Percentiles rank a stretch among this genome's conserved stretches.
phyloP scores from a whole-genome alignment of 2,797 vertebrate species.

The Emys orbicularis region DNA sequence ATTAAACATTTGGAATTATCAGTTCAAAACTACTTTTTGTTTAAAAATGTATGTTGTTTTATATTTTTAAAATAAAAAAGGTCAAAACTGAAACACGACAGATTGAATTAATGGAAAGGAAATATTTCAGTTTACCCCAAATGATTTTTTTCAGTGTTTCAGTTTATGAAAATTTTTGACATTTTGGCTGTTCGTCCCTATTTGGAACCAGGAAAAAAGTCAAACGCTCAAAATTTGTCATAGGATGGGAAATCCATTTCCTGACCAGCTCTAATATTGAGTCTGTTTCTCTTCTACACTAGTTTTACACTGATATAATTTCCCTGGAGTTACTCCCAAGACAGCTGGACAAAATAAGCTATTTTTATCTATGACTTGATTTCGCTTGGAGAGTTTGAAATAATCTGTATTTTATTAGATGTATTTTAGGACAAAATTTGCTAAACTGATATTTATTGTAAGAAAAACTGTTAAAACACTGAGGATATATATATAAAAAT shows the following conservation, averaged over 20 bases:
- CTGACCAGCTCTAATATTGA: not conserved
- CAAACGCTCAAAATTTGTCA: not conserved
- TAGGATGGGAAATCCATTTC: not conserved
- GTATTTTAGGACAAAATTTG: not conserved
- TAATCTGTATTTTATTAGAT: not conserved
- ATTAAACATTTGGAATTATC: not conserved
- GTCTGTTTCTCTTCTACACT: not conserved
- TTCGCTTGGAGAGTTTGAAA: not conserved
- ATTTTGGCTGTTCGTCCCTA: not conserved
- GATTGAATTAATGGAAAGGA: not conserved
- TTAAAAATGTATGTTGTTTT: not conserved
- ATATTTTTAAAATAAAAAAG: not conserved
- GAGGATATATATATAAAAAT: not conserved
- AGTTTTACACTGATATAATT: not conserved
- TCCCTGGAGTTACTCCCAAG: not conserved
- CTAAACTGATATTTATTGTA: not conserved
- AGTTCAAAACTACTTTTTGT: not conserved
- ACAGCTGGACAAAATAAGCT: not conserved
- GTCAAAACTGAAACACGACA: not conserved
- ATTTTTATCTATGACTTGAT: not conserved
- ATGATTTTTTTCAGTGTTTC: not conserved
- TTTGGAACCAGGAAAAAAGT: not conserved
- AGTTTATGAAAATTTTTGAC: not conserved
- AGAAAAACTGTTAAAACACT: not conserved
- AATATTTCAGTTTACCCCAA: not conserved